A percentile compares a stretch with the other conserved stretches of the same genome.
Conservation (phyloP, 2,888 invertebrate genomes). For the Euphydryas editha region DNA sequence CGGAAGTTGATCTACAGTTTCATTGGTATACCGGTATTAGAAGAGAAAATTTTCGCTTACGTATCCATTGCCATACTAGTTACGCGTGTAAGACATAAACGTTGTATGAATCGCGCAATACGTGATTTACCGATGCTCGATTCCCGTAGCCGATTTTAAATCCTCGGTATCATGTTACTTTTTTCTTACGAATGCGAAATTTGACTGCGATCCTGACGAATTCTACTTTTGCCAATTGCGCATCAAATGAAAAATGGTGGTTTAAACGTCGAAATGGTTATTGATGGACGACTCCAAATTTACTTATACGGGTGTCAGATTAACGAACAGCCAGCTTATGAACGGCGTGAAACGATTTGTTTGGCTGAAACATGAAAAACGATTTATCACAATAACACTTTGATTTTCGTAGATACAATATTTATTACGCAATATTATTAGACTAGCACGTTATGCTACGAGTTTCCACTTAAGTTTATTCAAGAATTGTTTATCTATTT, state of each 20-base stretch:
- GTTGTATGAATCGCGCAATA: conserved; percentile 67
- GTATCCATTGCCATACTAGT: conserved; percentile 67
- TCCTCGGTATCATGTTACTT: conserved; percentile 57
- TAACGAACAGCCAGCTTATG: conserved; percentile 49
- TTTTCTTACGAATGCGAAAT: conserved; percentile 67
- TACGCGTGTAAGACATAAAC: conserved; percentile 35
- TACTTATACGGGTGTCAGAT: conserved; percentile 72
- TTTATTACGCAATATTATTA: conserved; percentile 24
- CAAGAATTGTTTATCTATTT: conserved; percentile 5
- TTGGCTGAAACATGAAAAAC: conserved; percentile 38
- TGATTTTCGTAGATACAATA: conserved; percentile 34
- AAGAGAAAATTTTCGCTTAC: conserved; percentile 59
- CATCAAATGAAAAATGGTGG: conserved; percentile 76
- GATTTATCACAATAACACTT: conserved; percentile 39
- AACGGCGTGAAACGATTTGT: conserved; percentile 40
- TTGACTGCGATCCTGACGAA: conserved; percentile 63
- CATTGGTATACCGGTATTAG: conserved; percentile 54
- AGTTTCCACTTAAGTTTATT: conserved; percentile 13
- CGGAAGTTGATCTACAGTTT: conserved; percentile 77
- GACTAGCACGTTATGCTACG: conserved; percentile 12
- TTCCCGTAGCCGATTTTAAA: conserved; percentile 49
- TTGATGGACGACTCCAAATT: conserved; percentile 73
- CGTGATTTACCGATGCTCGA: conserved; percentile 33
- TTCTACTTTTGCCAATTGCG: conserved; percentile 62
- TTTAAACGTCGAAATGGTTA: conserved; percentile 77